Evolutionary conservation across 2,888 invertebrate genomes (phyloP).

Genomic region (Sarcophaga rosellei): DNA sequence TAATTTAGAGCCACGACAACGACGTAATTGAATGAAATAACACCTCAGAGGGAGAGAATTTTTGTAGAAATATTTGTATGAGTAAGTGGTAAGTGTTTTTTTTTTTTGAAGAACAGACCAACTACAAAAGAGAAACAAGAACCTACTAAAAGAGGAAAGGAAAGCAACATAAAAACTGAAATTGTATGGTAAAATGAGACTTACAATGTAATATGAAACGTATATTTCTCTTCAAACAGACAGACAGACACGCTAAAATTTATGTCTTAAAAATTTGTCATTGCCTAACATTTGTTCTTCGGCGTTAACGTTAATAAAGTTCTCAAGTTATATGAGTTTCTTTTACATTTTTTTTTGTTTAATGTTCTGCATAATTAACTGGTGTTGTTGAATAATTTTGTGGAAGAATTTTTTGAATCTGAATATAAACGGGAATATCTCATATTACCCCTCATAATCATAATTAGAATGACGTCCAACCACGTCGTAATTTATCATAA

Average conservation of each 20-base stretch:
- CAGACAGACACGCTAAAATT: constrained; percentile 8
- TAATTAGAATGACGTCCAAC: constrained; percentile 45
- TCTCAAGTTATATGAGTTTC: neutral
- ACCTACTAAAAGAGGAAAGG: neutral
- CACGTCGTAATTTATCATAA: neutral
- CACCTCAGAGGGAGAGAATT: constrained; percentile 41
- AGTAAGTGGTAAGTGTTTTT: neutral
- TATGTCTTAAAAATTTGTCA: constrained; percentile 37
- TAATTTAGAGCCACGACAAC: constrained; percentile 49
- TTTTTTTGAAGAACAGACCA: neutral
- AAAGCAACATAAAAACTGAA: constrained; percentile 30
- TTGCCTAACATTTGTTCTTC: constrained; percentile 7
- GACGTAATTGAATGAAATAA: constrained; percentile 63
- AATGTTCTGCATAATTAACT: constrained; percentile 61
- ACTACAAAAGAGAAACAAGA: neutral
- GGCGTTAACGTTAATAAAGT: neutral
- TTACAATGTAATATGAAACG: constrained; percentile 35
- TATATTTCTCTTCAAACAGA: constrained; percentile 8
- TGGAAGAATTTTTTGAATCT: neutral
- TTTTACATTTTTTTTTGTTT: constrained; percentile 23
- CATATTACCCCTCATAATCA: constrained; percentile 57
- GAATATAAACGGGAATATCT: constrained; percentile 31
- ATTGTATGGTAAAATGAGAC: constrained; percentile 31
- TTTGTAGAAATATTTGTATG: neutral
- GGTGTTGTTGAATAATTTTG: constrained; percentile 45